Evolutionary conservation across 2,113 vertebrate species (phyloP).

Genomic region (Muntiacus muntjak): DNA sequence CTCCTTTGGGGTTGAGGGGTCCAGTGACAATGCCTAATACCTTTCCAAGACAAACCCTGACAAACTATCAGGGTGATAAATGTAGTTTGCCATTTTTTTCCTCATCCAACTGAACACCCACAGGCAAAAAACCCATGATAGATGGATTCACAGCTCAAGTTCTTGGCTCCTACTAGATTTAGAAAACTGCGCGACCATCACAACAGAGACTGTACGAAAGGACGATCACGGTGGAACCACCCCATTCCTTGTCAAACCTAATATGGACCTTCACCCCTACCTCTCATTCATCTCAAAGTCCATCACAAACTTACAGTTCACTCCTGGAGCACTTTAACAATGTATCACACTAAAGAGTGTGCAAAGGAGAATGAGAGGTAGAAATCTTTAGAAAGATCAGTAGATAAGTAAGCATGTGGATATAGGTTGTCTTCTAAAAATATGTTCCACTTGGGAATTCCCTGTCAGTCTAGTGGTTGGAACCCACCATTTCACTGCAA

Average conservation of each 20-base stretch:
- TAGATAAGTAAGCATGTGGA: neutral
- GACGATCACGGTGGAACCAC: rapidly evolving
- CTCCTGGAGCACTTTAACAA: rapidly evolving
- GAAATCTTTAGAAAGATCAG: neutral
- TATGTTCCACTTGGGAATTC: neutral
- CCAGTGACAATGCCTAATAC: neutral
- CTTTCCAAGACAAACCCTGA: neutral
- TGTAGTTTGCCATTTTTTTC: neutral
- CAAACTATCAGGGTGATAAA: neutral
- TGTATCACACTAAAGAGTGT: neutral
- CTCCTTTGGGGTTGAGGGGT: neutral
- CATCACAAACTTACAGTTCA: neutral
- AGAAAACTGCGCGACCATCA: neutral
- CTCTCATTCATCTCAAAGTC: rapidly evolving
- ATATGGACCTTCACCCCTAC: rapidly evolving
- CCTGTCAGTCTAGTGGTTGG: neutral
- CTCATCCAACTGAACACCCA: neutral
- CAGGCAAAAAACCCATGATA: neutral
- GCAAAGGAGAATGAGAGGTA: neutral
- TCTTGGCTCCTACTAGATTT: neutral
- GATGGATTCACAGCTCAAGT: too few relatives aligned
- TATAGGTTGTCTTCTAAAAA: rapidly evolving
- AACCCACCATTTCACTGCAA: rapidly evolving
- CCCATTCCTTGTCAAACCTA: rapidly evolving
- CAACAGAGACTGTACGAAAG: rapidly evolving